Conservation (phyloP, 37 sponge, comb jelly and placozoan genomes). For the Aplysina aerophoba region DNA sequence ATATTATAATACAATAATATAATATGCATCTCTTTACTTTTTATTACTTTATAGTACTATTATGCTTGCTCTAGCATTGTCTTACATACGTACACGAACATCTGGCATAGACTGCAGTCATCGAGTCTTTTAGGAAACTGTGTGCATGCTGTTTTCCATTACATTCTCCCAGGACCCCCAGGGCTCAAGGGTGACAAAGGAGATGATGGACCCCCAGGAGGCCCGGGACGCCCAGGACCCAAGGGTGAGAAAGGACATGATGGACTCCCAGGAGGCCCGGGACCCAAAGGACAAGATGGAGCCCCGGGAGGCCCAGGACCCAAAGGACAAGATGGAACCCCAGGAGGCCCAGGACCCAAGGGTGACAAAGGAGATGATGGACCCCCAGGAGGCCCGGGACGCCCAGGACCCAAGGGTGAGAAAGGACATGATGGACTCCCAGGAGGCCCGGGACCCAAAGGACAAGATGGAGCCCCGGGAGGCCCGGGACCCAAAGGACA, state of each 20-base stretch:
- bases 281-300: constrained; percentile 23
- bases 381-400: too few species aligned
- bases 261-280: constrained; percentile 36
- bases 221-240: constrained; percentile 50
- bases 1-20: too few species aligned
- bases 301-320: constrained; percentile 20
- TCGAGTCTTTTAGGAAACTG: too few species aligned
- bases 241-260: constrained; percentile 27
- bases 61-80: too few species aligned
- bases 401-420: constrained; percentile 30
- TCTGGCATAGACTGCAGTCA: too few species aligned
- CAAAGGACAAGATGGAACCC: constrained; percentile 10
- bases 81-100: too few species aligned
- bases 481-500: neutral
- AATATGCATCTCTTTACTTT: too few species aligned
- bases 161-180: constrained; percentile 12
- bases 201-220: too few species aligned
- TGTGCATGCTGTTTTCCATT: too few species aligned
- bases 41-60: too few species aligned
- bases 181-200: too few species aligned
- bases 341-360: neutral
- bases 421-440: constrained; percentile 35
- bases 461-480: too few species aligned
- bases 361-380: neutral
- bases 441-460: constrained; percentile 22